Conservation (phyloP, 2,113 vertebrate genomes). For the Notarius quadriscutis region DNA sequence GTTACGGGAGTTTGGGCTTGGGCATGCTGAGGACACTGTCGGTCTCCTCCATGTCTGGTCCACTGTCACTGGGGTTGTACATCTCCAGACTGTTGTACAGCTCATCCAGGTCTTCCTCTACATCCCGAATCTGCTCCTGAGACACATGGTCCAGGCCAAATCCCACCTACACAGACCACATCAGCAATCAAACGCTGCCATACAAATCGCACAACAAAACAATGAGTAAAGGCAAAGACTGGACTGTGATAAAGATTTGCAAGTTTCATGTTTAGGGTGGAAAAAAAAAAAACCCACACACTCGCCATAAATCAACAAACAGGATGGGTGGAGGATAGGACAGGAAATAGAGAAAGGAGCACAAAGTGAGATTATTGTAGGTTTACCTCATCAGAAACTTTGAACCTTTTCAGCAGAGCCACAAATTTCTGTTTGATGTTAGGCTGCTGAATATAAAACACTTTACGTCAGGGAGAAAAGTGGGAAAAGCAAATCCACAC, state of each 20-base stretch:
- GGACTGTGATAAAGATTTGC: background rate
- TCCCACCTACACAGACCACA: constrained; percentile 73
- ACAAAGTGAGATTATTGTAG: background rate
- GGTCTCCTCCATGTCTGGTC: constrained; percentile 90
- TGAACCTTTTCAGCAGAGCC: constrained; percentile 66
- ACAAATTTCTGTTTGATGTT: constrained; percentile 85
- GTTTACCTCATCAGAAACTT: constrained; percentile 80
- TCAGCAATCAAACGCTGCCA: background rate
- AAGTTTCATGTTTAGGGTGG: background rate
- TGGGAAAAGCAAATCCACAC: constrained; percentile 28
- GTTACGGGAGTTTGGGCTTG: constrained; percentile 84
- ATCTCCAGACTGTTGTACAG: constrained; percentile 92
- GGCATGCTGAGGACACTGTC: constrained; percentile 92
- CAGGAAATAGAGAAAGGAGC: background rate
- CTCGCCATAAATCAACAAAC: background rate
- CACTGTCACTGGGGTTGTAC: constrained; percentile 94
- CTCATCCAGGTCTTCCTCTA: constrained; percentile 89
- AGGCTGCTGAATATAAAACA: constrained; percentile 71
- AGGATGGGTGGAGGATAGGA: background rate
- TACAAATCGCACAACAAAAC: background rate
- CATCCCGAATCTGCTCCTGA: constrained; percentile 88
- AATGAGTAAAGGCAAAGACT: background rate
- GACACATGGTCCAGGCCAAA: constrained; percentile 90
- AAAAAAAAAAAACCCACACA: no score
- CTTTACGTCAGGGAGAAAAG: constrained; percentile 34